These are phyloP conservation scores for Cryptophagus acutangulus DNA, from an alignment of 2,888 invertebrate species.

Conservation along the genomic window DNA sequence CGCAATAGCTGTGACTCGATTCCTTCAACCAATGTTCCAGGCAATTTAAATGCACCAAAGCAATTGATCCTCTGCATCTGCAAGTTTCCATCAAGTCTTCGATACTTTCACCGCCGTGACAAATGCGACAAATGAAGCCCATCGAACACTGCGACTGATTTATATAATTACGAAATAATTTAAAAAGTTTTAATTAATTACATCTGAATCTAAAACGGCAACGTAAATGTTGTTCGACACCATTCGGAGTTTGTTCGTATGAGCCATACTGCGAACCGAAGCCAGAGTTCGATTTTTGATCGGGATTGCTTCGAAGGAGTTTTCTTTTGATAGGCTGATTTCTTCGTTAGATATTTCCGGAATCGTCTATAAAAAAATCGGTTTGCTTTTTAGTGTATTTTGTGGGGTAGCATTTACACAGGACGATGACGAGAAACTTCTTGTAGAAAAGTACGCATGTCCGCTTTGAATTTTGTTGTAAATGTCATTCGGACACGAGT, in stretches of 20 bases:
- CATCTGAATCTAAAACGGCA: constrained; percentile 34
- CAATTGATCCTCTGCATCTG: constrained; percentile 53
- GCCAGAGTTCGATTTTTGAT: constrained; percentile 37
- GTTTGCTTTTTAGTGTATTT: constrained; percentile 23
- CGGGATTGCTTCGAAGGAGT: constrained; percentile 26
- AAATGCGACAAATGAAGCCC: constrained; percentile 44
- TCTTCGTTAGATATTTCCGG: no score
- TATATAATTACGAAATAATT: no score
- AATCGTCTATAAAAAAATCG: constrained; percentile 19
- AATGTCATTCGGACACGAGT: constrained; percentile 14
- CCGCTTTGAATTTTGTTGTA: constrained; percentile 31
- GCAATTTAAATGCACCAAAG: constrained; percentile 54
- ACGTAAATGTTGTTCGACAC: constrained; percentile 36
- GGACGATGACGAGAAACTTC: constrained; percentile 30
- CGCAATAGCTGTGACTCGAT: constrained; percentile 52
- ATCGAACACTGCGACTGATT: constrained; percentile 21
- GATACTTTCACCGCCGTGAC: constrained; percentile 46
- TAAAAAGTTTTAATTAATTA: constrained; percentile 18
- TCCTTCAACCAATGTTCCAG: constrained; percentile 56
- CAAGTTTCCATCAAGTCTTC: constrained; percentile 52
- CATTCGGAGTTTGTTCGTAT: constrained; percentile 35
- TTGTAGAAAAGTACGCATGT: constrained; percentile 34
- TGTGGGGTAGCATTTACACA: constrained; percentile 24
- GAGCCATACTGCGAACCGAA: constrained; percentile 38
- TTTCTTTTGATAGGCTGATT: no score